Evolutionary conservation across 2,888 invertebrate genomes (phyloP).

Genomic region (Acanthosepion pharaonis): DNA sequence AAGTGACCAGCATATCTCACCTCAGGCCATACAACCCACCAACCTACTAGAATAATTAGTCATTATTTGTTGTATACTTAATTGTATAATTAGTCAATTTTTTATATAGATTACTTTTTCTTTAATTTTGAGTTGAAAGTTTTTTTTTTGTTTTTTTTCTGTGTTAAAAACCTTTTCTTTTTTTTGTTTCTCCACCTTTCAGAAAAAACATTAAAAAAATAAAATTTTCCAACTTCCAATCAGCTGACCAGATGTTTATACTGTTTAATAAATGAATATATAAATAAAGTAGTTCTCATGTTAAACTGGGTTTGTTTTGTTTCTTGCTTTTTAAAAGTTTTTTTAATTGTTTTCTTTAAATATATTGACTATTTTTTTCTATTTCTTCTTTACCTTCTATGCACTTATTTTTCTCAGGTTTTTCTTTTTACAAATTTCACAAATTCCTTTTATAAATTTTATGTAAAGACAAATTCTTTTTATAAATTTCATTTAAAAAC

Average conservation of each 20-base stretch:
- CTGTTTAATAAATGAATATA: neutral
- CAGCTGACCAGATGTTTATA: constrained; percentile 20
- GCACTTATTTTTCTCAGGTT: too few relatives aligned
- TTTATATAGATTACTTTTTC: neutral
- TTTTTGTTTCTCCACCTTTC: neutral
- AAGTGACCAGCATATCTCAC: neutral
- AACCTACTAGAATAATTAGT: neutral
- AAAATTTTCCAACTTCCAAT: neutral
- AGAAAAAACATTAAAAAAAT: neutral
- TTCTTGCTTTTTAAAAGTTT: neutral
- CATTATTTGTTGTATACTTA: neutral
- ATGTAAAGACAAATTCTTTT: too few relatives aligned
- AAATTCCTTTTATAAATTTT: too few relatives aligned
- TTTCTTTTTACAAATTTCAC: too few relatives aligned
- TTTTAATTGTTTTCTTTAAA: too few relatives aligned
- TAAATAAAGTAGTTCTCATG: constrained; percentile 33
- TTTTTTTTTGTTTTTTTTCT: too few relatives aligned
- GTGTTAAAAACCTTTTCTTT: neutral
- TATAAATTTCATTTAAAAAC: too few relatives aligned
- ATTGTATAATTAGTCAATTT: neutral
- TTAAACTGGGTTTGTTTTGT: neutral
- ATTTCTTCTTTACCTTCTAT: too few relatives aligned
- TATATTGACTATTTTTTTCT: too few relatives aligned
- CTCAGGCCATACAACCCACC: neutral
- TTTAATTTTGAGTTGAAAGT: neutral